Percentiles rank a stretch among this genome's conserved stretches.
These are phyloP conservation scores for Anticlea derivata DNA, from an alignment of 2,888 invertebrate species.

Conservation along the genomic window DNA sequence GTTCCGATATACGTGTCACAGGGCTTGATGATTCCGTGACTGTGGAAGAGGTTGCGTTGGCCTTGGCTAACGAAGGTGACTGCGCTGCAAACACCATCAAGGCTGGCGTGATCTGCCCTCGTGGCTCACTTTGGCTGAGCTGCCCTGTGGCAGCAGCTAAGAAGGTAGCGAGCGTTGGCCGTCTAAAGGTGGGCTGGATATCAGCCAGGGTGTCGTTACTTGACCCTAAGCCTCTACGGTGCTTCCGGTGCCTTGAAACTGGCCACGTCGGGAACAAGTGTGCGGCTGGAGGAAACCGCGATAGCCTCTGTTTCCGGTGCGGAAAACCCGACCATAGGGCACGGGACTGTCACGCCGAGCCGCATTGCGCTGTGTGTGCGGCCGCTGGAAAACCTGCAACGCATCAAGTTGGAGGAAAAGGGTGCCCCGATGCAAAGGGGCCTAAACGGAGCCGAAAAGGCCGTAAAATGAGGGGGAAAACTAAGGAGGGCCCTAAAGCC, in stretches of 20 bases:
- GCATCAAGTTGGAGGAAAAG: too few relatives aligned
- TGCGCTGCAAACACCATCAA: background rate
- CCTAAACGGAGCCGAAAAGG: too few relatives aligned
- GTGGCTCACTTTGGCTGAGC: background rate
- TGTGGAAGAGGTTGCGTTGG: background rate
- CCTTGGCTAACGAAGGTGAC: background rate
- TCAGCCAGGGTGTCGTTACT: background rate
- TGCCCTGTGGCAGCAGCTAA: conserved; percentile 3
- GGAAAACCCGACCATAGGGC: background rate
- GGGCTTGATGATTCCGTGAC: conserved; percentile 12
- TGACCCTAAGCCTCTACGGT: background rate
- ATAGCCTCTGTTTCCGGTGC: conserved; percentile 1
- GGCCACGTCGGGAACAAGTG: conserved; percentile 2
- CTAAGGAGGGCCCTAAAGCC: too few relatives aligned
- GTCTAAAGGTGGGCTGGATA: background rate
- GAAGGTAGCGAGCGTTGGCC: background rate
- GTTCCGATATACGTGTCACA: background rate
- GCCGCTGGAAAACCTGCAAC: too few relatives aligned
- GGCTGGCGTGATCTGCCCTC: background rate
- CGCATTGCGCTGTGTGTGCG: too few relatives aligned
- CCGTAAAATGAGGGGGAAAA: too few relatives aligned
- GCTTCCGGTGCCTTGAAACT: conserved; percentile 1
- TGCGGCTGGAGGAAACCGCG: background rate
- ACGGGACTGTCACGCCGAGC: too few relatives aligned
- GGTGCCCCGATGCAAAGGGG: too few relatives aligned